Conservation (phyloP, 2,113 vertebrate genomes). For the Chionis minor region DNA sequence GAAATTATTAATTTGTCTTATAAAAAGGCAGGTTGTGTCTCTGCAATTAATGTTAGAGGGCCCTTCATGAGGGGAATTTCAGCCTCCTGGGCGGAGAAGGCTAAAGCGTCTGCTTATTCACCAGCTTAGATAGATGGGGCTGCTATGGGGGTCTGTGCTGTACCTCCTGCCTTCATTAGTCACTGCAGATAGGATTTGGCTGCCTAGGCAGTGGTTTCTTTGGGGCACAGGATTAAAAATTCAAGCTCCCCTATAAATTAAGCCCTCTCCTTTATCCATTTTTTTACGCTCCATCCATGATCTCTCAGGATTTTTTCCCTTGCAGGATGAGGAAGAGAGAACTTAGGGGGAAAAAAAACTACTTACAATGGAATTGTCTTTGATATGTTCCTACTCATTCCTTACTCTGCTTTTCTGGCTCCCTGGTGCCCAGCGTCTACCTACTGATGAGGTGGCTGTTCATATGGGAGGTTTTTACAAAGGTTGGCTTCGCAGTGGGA, state of each 20-base stretch:
- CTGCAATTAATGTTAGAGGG: conserved; percentile 58
- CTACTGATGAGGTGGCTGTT: background rate
- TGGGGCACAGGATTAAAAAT: conserved; percentile 59
- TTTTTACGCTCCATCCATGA: background rate
- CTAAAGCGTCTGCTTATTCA: conserved; percentile 27
- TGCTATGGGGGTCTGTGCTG: background rate
- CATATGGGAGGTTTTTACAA: background rate
- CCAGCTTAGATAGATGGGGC: conserved; percentile 4
- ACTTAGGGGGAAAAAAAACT: background rate
- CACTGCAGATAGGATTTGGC: conserved; percentile 27
- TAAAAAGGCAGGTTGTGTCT: conserved; percentile 37
- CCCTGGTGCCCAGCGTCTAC: background rate
- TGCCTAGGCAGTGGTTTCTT: conserved; percentile 45
- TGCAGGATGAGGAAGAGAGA: background rate
- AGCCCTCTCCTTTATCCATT: background rate
- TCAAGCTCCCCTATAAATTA: conserved; percentile 30
- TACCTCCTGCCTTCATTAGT: conserved; percentile 42
- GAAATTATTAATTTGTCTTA: conserved; percentile 67
- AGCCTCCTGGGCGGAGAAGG: conserved; percentile 53
- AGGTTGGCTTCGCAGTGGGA: background rate
- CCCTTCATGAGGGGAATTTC: conserved; percentile 53
- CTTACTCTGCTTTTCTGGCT: background rate
- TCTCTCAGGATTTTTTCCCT: background rate
- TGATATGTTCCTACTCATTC: background rate
- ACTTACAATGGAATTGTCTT: background rate